phyloP scores from a whole-genome alignment of 2,888 invertebrate genomes.

The Amphiduros pacificus region DNA sequence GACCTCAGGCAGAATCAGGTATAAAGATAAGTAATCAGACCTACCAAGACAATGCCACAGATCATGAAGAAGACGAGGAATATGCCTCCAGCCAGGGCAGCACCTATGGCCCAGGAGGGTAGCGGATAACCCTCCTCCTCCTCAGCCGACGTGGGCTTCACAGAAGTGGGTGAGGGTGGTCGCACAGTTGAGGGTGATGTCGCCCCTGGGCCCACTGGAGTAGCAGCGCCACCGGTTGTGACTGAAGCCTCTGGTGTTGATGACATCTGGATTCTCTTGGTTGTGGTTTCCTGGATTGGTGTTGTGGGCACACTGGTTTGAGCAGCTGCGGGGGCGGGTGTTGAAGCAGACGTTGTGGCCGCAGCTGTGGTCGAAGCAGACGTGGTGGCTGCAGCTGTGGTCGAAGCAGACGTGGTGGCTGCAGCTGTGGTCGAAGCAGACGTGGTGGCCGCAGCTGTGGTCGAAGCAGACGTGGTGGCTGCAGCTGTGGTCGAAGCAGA shows the following conservation, averaged over 20 bases:
- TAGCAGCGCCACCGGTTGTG: no score
- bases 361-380: not conserved
- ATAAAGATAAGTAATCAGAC: no score
- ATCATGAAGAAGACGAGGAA: not conserved
- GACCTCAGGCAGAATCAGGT: no score
- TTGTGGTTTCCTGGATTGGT: no score
- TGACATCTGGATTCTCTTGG: no score
- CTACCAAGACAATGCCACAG: constrained; percentile 1
- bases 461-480: not conserved
- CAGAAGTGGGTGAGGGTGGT: no score
- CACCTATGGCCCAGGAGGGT: not conserved
- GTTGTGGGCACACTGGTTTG: no score
- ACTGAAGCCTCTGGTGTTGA: no score
- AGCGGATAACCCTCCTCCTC: not conserved
- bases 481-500: not conserved
- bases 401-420: not conserved
- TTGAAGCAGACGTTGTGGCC: no score
- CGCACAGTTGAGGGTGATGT: no score
- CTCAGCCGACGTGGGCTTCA: not conserved
- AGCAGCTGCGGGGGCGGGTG: no score
- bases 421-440: not conserved
- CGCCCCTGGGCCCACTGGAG: no score
- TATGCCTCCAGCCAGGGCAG: not conserved
- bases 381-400: not conserved
- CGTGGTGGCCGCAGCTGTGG: not conserved